Percentiles rank a stretch among this genome's conserved stretches.
These are phyloP conservation scores for Formica aserva DNA, from an alignment of 2,888 invertebrate genomes.

Conservation along the genomic window DNA sequence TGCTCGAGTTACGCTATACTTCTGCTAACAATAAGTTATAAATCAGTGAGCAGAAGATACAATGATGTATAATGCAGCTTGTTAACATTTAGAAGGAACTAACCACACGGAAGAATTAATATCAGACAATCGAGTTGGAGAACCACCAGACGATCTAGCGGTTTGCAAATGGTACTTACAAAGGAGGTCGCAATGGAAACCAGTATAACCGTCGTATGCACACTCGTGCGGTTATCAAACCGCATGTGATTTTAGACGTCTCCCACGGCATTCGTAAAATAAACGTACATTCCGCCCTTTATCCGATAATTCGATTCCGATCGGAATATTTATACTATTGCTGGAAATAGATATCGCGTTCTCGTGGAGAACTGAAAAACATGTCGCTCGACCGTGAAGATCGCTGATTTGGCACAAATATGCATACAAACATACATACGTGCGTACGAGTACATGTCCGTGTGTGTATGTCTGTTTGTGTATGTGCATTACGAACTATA, in stretches of 20 bases:
- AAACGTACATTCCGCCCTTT: conserved; percentile 11
- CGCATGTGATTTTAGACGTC: conserved; percentile 29
- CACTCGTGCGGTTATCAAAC: conserved; percentile 6
- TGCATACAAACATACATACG: neutral
- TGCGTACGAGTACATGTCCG: too few relatives aligned
- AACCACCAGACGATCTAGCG: neutral
- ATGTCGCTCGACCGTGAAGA: neutral
- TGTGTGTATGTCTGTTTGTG: neutral
- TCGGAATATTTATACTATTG: neutral
- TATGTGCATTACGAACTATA: conserved; percentile 47
- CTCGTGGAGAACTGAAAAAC: neutral
- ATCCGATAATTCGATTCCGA: conserved; percentile 23
- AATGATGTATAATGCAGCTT: neutral
- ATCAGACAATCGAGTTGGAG: neutral
- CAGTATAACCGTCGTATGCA: neutral
- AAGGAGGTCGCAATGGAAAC: conserved; percentile 1
- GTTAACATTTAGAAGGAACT: conserved; percentile 34
- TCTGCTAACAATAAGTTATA: neutral
- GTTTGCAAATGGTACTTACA: conserved; percentile 1
- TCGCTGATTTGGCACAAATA: neutral
- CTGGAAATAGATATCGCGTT: conserved; percentile 13
- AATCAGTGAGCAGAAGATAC: conserved; percentile 7
- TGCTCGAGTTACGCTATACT: neutral
- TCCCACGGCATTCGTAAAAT: conserved; percentile 13
- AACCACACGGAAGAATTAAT: conserved; percentile 26